Conservation (phyloP, 2,113 vertebrate genomes). For the Lophochroa leadbeateri region DNA sequence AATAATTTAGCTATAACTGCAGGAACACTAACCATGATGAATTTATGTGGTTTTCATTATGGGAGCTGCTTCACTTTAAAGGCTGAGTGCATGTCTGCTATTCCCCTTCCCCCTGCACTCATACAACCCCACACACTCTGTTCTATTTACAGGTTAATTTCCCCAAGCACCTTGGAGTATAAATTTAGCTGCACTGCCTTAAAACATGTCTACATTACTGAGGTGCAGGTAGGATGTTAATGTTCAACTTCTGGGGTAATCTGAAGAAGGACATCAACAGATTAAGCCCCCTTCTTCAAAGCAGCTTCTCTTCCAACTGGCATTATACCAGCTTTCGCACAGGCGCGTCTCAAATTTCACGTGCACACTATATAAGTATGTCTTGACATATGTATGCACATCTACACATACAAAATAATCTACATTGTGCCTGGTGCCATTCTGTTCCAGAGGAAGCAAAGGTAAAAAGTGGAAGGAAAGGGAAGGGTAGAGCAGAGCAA, state of each 20-base stretch:
- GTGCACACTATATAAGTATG: not conserved
- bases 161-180: not conserved
- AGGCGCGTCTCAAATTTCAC: not conserved
- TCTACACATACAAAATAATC: not conserved
- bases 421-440: not conserved
- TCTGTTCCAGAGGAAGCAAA: not conserved
- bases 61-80: not conserved
- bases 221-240: not conserved
- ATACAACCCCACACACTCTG: not conserved
- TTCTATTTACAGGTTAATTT: not conserved
- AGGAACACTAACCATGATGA: slow-evolving; percentile 2
- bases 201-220: not conserved
- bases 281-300: not conserved
- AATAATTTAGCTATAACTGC: slow-evolving; percentile 23
- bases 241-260: not conserved
- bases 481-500: not conserved
- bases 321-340: not conserved
- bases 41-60: not conserved
- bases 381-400: not conserved
- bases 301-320: not conserved
- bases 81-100: not conserved
- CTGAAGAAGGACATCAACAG: not conserved
- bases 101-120: not conserved
- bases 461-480: not conserved
- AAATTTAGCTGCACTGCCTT: not conserved